Evolutionary conservation across 2,888 invertebrate genomes (phyloP), one percentile per base, ranked within the genome.

Genomic region (Rotaria magnacalcarata): DNA sequence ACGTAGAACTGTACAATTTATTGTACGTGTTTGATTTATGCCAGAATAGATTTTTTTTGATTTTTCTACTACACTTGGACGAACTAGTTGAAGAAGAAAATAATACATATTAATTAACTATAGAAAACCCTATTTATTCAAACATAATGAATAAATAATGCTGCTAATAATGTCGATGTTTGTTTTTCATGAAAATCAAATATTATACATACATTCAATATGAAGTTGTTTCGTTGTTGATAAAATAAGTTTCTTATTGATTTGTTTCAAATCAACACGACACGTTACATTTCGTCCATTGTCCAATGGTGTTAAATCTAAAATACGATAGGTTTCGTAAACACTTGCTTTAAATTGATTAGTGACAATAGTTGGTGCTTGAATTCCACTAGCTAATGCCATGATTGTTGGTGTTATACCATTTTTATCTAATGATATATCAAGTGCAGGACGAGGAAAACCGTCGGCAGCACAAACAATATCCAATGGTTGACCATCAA

Each of bases 1-100:
- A 24, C 80, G 47, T 80, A 47, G 5, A 47, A 80, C 80, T 41
- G 80, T 80, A 47, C 80, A 80, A 80, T 80, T 80, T n/a, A 80
- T n/a, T 47, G 80, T 80, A 47, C 80, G 80, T n/a, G 80, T 80
- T 80, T 80, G 80, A 80, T 80, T 80, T 4, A 80, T 80, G 8
- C 80, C 80, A n/a, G 34, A 24, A 47, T 47, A 80, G n/a, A 80
- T 80, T 47, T 80, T 80, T 47, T 80, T 80, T 11, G 47, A 80
- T 80, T 80, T 80, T 80, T 80, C 80, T 10, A 14, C 10, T 0
- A 43, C 43, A 47, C 2, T 14, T 14, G 80, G 80, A 24, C 80
- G 80, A 80, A 80, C 80, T 80, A n/a, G 11, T 24, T 19, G n/a
- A 24, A 19, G 16, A 52, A 52, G 52, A 52, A 52, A 52, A 16